Evolutionary conservation across 2,888 invertebrate genomes (phyloP), one percentile per base, ranked within the genome.

Genomic region (Torymus texanus): DNA sequence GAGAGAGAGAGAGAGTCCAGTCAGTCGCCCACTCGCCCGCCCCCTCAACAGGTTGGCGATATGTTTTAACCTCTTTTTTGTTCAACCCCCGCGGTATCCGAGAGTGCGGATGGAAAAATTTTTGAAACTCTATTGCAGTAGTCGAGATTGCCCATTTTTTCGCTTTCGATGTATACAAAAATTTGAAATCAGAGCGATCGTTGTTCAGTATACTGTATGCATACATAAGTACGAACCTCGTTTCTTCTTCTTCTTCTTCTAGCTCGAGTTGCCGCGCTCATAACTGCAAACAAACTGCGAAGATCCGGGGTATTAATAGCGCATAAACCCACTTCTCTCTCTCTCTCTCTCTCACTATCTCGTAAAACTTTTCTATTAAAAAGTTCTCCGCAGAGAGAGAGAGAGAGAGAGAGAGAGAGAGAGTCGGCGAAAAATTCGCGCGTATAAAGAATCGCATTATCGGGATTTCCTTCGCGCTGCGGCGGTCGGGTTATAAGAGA

Each of bases 1-100:
- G 21, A 21, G 21, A 21, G 21, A 2, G 13, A 75, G 55, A 13
- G 41, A 65, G 53, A 24, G 18, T 65, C 55, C 18, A 59, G 72
- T 14, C 24, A 41, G 16, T 18, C 21, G 56, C 5, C 24, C 18
- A 18, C 18, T 16, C n/a, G 18, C n/a, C 24, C n/a, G 5, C 2
- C 1, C 24, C 16, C 18, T 79, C 79, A 79, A 79, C 79, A 79
- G 79, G 79, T 79, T 75, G 79, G 55, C 66, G 21, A 66, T 79
- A 66, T 61, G 66, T 75, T 65, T 61, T 59, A 24, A 16, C 29
- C 14, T 18, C 12, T 67, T 53, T 67, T 11, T 50, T 24, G n/a
- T 53, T 21, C 21, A 5, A 41, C 41, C 41, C 8, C 5, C 41
- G 41, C 41, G 8, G 5, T 3, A 24, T 3, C 24, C 3, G 29